Evolutionary conservation across 2,888 invertebrate species (phyloP).

Genomic region (Strigamia transsilvanica): DNA sequence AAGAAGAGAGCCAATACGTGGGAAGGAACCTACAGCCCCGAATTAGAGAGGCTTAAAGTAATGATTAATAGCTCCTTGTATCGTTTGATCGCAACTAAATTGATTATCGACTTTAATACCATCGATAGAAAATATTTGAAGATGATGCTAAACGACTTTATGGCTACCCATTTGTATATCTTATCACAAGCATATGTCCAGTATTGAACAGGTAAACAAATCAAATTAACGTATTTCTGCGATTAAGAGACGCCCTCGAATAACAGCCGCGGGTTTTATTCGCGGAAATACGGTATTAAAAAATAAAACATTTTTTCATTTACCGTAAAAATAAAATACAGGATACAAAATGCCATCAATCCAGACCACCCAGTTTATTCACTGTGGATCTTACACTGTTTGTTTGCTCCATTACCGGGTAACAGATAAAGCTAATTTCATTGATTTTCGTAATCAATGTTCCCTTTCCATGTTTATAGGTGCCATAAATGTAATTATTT

Average conservation of each 20-base stretch:
- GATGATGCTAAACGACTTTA: conserved; percentile 53
- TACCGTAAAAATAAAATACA: neutral
- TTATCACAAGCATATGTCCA: conserved; percentile 51
- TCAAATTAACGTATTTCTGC: no score
- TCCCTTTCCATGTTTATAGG: conserved; percentile 43
- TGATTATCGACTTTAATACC: neutral
- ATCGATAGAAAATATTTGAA: conserved; percentile 54
- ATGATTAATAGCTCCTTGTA: neutral
- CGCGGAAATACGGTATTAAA: no score
- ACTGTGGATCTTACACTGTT: conserved; percentile 52
- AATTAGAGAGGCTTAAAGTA: conserved; percentile 53
- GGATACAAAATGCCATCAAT: conserved; percentile 51
- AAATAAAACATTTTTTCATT: neutral
- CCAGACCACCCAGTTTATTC: conserved; percentile 52
- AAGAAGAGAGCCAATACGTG: conserved; percentile 51
- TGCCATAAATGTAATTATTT: conserved; percentile 54
- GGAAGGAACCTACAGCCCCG: conserved; percentile 55
- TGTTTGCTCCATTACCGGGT: conserved; percentile 53
- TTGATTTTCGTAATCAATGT: neutral
- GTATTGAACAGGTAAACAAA: conserved; percentile 52
- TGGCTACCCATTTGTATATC: conserved; percentile 52
- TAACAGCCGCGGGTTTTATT: no score
- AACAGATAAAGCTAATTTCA: neutral
- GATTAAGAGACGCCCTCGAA: no score
- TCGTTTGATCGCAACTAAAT: neutral